Conservation (phyloP, 2,113 vertebrate species). For the Cinclus cinclus region DNA sequence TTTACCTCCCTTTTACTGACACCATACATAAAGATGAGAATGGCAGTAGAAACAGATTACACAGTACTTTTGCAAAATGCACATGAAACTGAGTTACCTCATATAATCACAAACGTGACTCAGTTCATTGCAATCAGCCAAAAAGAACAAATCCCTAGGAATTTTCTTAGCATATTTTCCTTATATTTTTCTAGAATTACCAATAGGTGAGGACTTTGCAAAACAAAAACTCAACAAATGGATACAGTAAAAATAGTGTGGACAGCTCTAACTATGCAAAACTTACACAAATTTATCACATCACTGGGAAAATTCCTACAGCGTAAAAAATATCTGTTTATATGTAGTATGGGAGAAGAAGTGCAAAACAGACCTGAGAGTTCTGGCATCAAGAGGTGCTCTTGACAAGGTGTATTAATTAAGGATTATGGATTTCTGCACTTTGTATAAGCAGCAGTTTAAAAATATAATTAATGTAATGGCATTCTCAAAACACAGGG, state of each 20-base stretch:
- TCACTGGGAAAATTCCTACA: background rate
- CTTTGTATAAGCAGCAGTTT: background rate
- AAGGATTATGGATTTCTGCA: constrained; percentile 26
- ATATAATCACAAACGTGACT: background rate
- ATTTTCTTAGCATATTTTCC: background rate
- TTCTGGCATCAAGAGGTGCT: background rate
- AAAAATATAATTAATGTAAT: background rate
- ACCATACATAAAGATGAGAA: background rate
- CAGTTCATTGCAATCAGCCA: background rate
- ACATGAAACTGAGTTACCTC: background rate
- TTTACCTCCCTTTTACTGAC: background rate
- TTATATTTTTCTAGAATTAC: background rate
- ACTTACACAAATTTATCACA: background rate
- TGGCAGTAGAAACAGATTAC: background rate
- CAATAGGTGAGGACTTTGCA: background rate
- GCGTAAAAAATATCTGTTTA: background rate
- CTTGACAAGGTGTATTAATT: constrained; percentile 32
- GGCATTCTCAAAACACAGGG: background rate
- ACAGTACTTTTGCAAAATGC: background rate
- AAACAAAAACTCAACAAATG: background rate
- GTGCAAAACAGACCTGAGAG: background rate
- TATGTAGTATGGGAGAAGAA: background rate
- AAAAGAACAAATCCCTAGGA: background rate
- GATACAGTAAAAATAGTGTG: background rate
- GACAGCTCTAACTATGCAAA: background rate